Evolutionary conservation across 2,113 vertebrate genomes (phyloP).

Genomic region (Tichodroma muraria): DNA sequence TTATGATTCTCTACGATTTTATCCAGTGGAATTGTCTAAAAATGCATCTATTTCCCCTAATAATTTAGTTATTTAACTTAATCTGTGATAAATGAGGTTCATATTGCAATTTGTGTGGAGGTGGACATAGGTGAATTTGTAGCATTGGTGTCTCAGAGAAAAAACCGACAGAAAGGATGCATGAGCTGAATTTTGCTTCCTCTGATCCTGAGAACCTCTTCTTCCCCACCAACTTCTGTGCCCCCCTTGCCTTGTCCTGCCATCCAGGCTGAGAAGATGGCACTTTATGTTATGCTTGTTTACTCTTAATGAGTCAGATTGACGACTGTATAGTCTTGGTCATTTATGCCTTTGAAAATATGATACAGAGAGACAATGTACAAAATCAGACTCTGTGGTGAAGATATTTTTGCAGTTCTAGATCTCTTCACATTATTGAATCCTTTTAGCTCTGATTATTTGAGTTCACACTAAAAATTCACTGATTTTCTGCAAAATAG

Average conservation of each 20-base stretch:
- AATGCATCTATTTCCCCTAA: background rate
- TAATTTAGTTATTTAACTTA: background rate
- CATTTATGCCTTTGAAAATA: background rate
- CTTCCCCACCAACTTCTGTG: background rate
- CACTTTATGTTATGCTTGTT: background rate
- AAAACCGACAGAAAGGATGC: background rate
- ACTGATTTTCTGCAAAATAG: background rate
- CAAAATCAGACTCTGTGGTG: background rate
- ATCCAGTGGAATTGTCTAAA: background rate
- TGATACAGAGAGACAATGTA: background rate
- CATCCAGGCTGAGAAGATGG: background rate
- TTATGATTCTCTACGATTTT: background rate
- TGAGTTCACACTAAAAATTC: background rate
- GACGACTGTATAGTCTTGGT: background rate
- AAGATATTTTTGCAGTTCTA: background rate
- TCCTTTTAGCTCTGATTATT: background rate
- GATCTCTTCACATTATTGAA: background rate
- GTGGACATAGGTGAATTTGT: background rate
- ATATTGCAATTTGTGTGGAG: background rate
- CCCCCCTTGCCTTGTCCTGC: background rate
- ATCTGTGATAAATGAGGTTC: background rate
- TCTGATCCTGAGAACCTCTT: background rate
- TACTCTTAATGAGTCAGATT: background rate
- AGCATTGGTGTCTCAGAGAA: background rate
- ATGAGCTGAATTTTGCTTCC: background rate